Evolutionary conservation across 2,888 invertebrate species (phyloP), one percentile per base, ranked within the genome.

Genomic region (Auanema sp.): DNA sequence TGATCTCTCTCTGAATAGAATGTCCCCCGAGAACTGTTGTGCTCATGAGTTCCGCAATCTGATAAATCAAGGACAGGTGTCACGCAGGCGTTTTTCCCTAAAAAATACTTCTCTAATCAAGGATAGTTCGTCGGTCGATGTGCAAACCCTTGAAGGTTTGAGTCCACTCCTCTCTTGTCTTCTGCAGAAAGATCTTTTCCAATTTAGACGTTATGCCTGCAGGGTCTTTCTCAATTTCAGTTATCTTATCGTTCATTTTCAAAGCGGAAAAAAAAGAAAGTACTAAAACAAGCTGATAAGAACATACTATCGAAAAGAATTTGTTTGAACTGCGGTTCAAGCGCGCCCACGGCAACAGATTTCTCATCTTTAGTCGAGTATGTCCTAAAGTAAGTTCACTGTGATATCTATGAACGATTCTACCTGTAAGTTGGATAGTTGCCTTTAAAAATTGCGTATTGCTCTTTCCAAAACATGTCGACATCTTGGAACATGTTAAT

Each of bases 291-390:
- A 5, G 8, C 4, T 33, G 33, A 33, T 33, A 33, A 33, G 33
- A 33, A 33, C 33, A 3, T 33, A 33, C 33, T 33, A 33, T 33
- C 33, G 8, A 33, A 33, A 3, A 33, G 33, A 33, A 33, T 33
- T 33, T 33, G 33, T 33, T 33, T 33, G 33, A 33, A 33, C 33
- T 33, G 33, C 0, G 92, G 91, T 84, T 98, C 98, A 53, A 98
- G 68, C 1, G 95, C 90, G 25, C 93, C 98, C n/a, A 97, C 92
- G 8, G 94, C 90, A 90, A 98, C 91, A 84, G 89, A 94, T 84
- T 91, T 90, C 0, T 89, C 90, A 87, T 98, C 98, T 85, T 91
- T 77, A 14, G 79, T 80, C 47, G 75, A 71, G 60, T 80, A 80
- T 3, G 77, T 76, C 54, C 79, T 75, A 47, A 54, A 69, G 64